These are phyloP conservation scores for Apoda limacodes DNA, from an alignment of 2,888 invertebrate genomes.

Conservation along the genomic window DNA sequence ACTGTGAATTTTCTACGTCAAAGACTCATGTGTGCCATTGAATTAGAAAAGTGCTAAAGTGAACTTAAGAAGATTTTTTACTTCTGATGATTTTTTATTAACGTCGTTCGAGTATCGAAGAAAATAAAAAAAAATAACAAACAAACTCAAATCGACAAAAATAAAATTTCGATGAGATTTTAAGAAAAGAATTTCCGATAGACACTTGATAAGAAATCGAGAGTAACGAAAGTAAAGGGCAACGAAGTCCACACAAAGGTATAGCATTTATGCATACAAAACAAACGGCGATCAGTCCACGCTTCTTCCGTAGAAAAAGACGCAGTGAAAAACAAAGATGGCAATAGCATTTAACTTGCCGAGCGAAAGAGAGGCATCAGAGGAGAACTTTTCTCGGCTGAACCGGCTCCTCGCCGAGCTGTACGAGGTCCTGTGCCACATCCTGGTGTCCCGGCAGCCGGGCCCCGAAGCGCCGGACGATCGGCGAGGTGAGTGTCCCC, in stretches of 20 bases:
- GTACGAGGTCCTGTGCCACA: conserved; percentile 68
- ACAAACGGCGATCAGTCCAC: conserved; percentile 53
- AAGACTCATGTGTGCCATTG: conserved; percentile 30
- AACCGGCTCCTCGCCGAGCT: conserved; percentile 68
- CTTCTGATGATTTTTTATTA: no score
- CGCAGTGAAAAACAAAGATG: conserved; percentile 55
- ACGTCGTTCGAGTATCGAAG: no score
- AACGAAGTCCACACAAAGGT: conserved; percentile 31
- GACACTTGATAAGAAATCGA: conserved; percentile 7
- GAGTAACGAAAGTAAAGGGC: conserved; percentile 17
- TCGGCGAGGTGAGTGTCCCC: conserved; percentile 67
- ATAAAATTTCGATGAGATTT: conserved; percentile 6
- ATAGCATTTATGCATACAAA: conserved; percentile 60
- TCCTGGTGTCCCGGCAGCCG: conserved; percentile 64
- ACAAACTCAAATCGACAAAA: neutral
- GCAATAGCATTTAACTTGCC: conserved; percentile 71
- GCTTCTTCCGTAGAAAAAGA: conserved; percentile 59
- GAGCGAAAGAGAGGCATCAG: conserved; percentile 65
- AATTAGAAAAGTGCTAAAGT: conserved; percentile 43
- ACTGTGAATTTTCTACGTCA: conserved; percentile 31
- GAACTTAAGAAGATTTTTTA: no score
- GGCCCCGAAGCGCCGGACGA: conserved; percentile 57
- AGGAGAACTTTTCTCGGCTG: conserved; percentile 68
- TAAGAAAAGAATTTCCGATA: conserved; percentile 13
- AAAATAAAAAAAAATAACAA: conserved; percentile 4